Conservation (phyloP, 2,113 vertebrate genomes). For the Carassius auratus region DNA sequence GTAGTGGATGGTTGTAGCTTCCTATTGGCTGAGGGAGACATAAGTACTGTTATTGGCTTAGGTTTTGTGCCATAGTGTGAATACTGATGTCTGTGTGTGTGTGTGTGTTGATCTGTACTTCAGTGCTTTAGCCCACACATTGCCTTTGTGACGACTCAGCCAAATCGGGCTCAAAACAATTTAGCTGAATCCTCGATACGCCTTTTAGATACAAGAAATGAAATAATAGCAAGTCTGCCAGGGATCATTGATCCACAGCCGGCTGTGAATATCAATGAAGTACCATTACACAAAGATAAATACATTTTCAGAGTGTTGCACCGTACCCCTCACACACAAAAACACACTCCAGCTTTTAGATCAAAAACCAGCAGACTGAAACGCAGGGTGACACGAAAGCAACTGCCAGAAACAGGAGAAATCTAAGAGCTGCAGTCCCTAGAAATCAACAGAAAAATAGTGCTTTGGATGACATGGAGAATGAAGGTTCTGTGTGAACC, state of each 20-base stretch:
- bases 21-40: conserved; percentile 5
- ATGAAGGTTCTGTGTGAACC: not conserved
- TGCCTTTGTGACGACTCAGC: conserved; percentile 60
- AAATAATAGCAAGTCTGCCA: conserved; percentile 65
- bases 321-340: conserved; percentile 27
- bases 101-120: conserved; percentile 9
- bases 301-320: conserved; percentile 54
- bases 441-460: conserved; percentile 7
- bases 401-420: not conserved
- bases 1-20: conserved; percentile 10
- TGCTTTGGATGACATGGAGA: not conserved
- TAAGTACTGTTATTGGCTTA: conserved; percentile 15
- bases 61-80: conserved; percentile 34
- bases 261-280: conserved; percentile 72
- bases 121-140: conserved; percentile 30
- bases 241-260: conserved; percentile 68
- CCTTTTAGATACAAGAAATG: conserved; percentile 66
- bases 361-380: conserved; percentile 23
- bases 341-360: conserved; percentile 31
- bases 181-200: conserved; percentile 61
- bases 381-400: conserved; percentile 23
- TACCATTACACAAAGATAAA: conserved; percentile 65
- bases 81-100: not conserved
- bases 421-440: not conserved
- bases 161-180: conserved; percentile 62